Base-by-base conservation (phyloP, 2,888 invertebrate species). In the Sarcophaga carnaria region DNA sequence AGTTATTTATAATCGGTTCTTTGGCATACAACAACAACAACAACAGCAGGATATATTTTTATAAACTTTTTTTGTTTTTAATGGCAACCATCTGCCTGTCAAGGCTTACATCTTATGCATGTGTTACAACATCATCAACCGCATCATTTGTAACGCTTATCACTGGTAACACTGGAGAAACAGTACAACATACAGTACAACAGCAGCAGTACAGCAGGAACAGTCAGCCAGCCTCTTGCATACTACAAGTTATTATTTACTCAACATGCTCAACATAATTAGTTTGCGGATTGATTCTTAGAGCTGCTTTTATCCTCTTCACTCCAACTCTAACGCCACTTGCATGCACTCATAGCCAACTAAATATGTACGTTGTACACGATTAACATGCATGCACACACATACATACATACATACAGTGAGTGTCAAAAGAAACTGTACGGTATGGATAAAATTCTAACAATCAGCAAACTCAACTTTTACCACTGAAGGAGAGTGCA, bases 91-190 rank as follows among this genome's bases (percentile, higher is more conserved):
- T 64, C 79, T 79, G 83, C 67, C 70, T 84, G 79, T 84, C 84
- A 84, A 62, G 75, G 25, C 49, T 17, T 59, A 64, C 20, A 75
- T 75, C 72, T 63, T 70, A 49, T 75, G 64, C 77, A 80, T 83
- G 60, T 83, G 83, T 54, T 86, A 60, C 80, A 47, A 54, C 54
- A 74, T 47, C 72, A 83, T 71, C 67, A 78, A 83, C 86, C 86
- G 69, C 86, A 86, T 86, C 86, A 83, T 86, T 86, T 86, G 83
- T 83, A 74, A 86, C 60, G 75, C 74, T 86, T 86, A 83, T 86
- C 78, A 78, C 79, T 75, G 67, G 60, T 64, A 80, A 20, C 37
- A 37, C 37, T 37, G 10, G 37, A 37, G 37, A 37, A 37, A 37
- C 37, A 8, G 37, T 10, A 8, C 37, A 37, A 37, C 37, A 37